phyloP scores from a whole-genome alignment of 23 tunicate species.

The Halocynthia aurantium region DNA sequence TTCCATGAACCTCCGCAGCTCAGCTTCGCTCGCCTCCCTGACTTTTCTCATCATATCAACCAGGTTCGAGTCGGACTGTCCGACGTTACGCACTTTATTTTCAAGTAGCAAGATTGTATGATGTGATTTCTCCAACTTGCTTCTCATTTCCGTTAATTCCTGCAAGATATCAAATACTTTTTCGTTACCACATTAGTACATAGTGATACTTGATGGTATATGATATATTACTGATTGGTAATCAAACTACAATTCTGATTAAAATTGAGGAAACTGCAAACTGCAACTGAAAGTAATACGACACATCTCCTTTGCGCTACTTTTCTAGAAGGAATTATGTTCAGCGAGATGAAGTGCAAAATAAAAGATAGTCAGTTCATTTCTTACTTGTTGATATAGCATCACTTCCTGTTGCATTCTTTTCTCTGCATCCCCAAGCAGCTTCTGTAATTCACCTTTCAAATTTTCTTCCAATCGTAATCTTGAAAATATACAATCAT shows the following conservation, averaged over 20 bases:
- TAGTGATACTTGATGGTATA: neutral
- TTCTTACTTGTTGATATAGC: conserved; percentile 47
- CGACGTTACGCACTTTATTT: conserved; percentile 38
- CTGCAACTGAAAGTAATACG: too few species aligned
- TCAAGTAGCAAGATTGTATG: conserved; percentile 67
- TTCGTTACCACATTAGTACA: neutral
- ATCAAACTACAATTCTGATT: neutral
- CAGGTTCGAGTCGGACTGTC: conserved; percentile 38
- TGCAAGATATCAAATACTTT: neutral
- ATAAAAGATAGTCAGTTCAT: neutral
- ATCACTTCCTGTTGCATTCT: conserved; percentile 52
- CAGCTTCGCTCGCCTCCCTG: conserved; percentile 80
- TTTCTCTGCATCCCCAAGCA: conserved; percentile 38
- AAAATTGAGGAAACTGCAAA: too few species aligned
- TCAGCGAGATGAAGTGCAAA: neutral
- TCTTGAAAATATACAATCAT: conserved; percentile 10
- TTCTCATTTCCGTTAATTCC: conserved; percentile 62
- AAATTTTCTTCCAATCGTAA: conserved; percentile 39
- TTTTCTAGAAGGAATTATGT: neutral
- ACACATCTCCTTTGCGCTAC: neutral
- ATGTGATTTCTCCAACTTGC: conserved; percentile 64
- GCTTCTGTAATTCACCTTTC: conserved; percentile 51
- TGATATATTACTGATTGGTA: neutral
- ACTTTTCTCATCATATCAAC: conserved; percentile 67
- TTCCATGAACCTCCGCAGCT: conserved; percentile 70